These are phyloP conservation scores for Drosophila silvestris DNA, from an alignment of 2,888 invertebrate genomes.

Conservation along the genomic window DNA sequence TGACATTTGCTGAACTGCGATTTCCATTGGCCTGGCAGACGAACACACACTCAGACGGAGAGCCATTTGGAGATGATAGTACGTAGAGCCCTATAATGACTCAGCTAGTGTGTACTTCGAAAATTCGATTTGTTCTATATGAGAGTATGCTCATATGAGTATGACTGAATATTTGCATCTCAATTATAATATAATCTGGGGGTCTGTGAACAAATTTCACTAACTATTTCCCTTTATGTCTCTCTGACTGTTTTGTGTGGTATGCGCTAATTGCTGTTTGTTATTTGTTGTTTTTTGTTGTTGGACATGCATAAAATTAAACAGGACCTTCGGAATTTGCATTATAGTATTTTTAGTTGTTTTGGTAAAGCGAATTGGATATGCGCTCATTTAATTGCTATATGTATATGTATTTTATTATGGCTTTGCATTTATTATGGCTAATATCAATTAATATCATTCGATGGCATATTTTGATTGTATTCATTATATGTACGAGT, in stretches of 20 bases:
- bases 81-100: conserved; percentile 1
- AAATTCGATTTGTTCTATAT: conserved; percentile 3
- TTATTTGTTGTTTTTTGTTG: conserved; percentile 16
- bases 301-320: conserved; percentile 39
- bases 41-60: conserved; percentile 7
- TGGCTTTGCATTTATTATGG: conserved; percentile 54
- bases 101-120: not conserved
- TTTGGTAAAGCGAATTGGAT: conserved; percentile 23
- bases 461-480: conserved; percentile 80
- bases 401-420: conserved; percentile 28
- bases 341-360: conserved; percentile 23
- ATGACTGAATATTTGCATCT: conserved; percentile 9
- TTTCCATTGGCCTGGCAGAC: conserved; percentile 11
- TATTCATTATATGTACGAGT: conserved; percentile 58
- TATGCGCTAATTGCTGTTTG: conserved; percentile 20
- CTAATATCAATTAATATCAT: conserved; percentile 79
- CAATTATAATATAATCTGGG: conserved; percentile 8
- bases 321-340: conserved; percentile 30
- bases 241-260: conserved; percentile 5
- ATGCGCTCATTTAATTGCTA: conserved; percentile 34
- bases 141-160: conserved; percentile 1
- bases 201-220: not conserved
- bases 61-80: conserved; percentile 5
- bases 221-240: conserved; percentile 5
- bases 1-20: conserved; percentile 23